These are phyloP conservation scores for Diaprepes abbreviatus DNA, from an alignment of 2,888 invertebrate species.

Conservation along the genomic window DNA sequence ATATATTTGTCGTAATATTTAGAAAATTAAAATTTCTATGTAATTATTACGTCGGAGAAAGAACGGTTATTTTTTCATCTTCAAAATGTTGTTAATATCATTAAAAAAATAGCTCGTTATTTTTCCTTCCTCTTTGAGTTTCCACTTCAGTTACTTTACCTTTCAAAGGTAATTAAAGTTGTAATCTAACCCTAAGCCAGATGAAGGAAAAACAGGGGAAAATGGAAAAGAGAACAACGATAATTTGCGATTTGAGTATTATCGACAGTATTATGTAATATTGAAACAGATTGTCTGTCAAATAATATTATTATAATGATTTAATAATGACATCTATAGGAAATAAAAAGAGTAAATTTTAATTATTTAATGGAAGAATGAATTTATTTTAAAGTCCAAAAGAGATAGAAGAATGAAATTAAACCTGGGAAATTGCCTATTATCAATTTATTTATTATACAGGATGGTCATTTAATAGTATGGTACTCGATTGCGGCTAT, in stretches of 20 bases:
- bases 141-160: background rate
- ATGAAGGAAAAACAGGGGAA: background rate
- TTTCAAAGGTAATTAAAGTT: conserved; percentile 19
- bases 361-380: no score
- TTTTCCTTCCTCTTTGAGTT: background rate
- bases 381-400: no score
- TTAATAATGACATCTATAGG: background rate
- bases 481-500: no score
- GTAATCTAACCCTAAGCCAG: conserved; percentile 14
- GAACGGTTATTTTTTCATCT: no score
- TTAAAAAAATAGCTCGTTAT: background rate
- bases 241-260: conserved; percentile 6
- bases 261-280: background rate
- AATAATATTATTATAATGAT: background rate
- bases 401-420: no score
- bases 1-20: no score
- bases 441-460: no score
- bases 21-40: no score
- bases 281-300: background rate
- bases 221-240: background rate
- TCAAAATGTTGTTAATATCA: background rate
- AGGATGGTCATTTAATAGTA: no score
- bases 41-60: no score
- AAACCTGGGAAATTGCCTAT: no score
- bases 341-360: no score